Evolutionary conservation across 2,888 invertebrate species (phyloP), one percentile per base, ranked within the genome.

Genomic region (Anoplius nigerrimus): DNA sequence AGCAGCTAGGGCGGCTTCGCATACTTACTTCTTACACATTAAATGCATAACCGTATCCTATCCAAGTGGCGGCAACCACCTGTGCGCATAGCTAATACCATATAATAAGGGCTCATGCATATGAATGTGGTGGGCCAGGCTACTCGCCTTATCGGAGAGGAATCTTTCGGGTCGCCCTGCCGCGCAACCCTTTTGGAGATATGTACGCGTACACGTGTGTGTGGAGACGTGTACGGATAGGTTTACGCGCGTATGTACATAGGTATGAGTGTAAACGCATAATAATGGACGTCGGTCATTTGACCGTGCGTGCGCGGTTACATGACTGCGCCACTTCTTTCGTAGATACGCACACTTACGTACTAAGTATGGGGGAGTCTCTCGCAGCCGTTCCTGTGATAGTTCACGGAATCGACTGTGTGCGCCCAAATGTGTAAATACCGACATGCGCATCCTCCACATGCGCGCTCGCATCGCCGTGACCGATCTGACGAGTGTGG

Each of bases 21-120:
- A 77, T 80, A 72, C 75, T 72, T 81, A 77, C 76, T 81, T 80
- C 81, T 82, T 82, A 81, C 76, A 78, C 80, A 78, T 82, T 79
- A 82, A 79, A 78, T 74, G 79, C 73, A 79, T 76, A 77, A 72
- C 65, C 71, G 79, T 75, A 75, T 78, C 78, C 68, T 64, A 71
- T 21, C 56, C 63, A 80, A 81, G 79, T 72, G 72, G 78, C 84
- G 78, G 82, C 84, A 86, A 83, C 86, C 88, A 88, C 87, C 88
- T 87, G 88, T 87, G 85, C 85, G 87, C 87, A 87, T 87, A 88
- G 81, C 83, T 87, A 87, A 88, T 88, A 82, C 84, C 83, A 86
- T 86, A 87, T 87, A 87, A 88, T 88, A 88, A 88, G 82, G 77
- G 75, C 83, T 84, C 84, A 83, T 84, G 82, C 83, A 83, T 88